Conservation (phyloP, 2,797 vertebrate genomes). For the Lepidocolaptes lacrymiger region DNA sequence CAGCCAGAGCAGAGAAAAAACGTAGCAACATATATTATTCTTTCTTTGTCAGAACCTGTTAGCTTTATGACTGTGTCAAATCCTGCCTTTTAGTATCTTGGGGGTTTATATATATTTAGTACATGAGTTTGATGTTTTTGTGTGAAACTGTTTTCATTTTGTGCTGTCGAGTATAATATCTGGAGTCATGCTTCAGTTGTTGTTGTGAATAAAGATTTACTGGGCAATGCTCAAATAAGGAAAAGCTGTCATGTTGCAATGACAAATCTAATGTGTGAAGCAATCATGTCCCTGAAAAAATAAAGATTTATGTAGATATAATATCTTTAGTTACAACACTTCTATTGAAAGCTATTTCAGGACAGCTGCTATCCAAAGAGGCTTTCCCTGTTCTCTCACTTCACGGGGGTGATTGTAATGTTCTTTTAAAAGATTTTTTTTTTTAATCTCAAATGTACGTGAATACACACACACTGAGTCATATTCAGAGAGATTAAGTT, state of each 20-base stretch:
- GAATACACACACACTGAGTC: neutral
- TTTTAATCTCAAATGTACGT: neutral
- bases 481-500: neutral
- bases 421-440: neutral
- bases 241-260: constrained; percentile 53
- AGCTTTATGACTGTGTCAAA: neutral
- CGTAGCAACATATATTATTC: neutral
- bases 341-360: constrained; percentile 50
- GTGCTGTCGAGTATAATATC: constrained; percentile 44
- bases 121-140: constrained; percentile 20
- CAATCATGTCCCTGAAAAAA: constrained; percentile 53
- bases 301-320: constrained; percentile 63
- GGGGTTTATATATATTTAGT: neutral
- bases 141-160: constrained; percentile 43
- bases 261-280: constrained; percentile 63
- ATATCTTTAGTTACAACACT: constrained; percentile 63
- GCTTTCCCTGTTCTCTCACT: neutral
- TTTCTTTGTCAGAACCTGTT: neutral
- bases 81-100: neutral
- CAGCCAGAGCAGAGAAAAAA: neutral
- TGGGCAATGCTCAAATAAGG: constrained; percentile 25
- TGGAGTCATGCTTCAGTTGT: constrained; percentile 54
- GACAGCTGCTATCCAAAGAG: neutral
- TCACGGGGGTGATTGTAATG: neutral
- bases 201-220: constrained; percentile 54